Base-by-base conservation (phyloP, 2,797 vertebrate species). In the Pipistrellus pipistrellus region DNA sequence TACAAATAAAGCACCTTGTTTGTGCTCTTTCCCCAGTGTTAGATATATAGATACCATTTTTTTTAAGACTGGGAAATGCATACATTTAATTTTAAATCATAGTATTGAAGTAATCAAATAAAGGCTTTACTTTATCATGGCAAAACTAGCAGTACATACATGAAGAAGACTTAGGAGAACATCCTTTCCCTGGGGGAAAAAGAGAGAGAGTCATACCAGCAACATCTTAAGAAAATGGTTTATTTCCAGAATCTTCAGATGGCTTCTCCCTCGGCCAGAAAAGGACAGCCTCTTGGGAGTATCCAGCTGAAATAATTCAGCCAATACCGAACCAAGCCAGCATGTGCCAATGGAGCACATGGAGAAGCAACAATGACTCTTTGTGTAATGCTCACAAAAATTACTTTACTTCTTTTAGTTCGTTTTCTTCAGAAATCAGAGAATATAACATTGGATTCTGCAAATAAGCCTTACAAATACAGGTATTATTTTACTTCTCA, bases 101-200 rank as follows among this genome's bases (percentile, higher is more conserved):
- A 83, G 51, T 76, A 35, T 71, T 73, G 44, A 95, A 71, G 78
- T 93, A 93, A 88, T 30, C 23, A 85, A 95, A 48, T 55, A 90
- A 93, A 95, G 51, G 11, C 62, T 94, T 92, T 88, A 75, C 15
- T 86, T 90, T 93, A 93, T 81, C 38, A 62, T 38, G 44, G 15
- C 69, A 94, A 96, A 93, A 62, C 62, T 62, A 78, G 27, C 48
- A n/a, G 84, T 91, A 93, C 93, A 93, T 91, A 96, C 94, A 92
- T 95, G 96, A 91, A 90, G 94, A 95, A 90, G 91, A 55, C n/a
- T 87, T 82, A 90, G 81, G 46, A 97, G 93, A 87, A 6, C 35
- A 68, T 96, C 94, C 27, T 96, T 84, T 85, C 48, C 35, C 66
- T 62, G 62, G 14, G 2, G 2, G 2, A 51, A 35, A 80, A 80